Evolutionary conservation across 2,888 invertebrate genomes (phyloP), one percentile per base, ranked within the genome.

Genomic region (Fragum whitleyi): DNA sequence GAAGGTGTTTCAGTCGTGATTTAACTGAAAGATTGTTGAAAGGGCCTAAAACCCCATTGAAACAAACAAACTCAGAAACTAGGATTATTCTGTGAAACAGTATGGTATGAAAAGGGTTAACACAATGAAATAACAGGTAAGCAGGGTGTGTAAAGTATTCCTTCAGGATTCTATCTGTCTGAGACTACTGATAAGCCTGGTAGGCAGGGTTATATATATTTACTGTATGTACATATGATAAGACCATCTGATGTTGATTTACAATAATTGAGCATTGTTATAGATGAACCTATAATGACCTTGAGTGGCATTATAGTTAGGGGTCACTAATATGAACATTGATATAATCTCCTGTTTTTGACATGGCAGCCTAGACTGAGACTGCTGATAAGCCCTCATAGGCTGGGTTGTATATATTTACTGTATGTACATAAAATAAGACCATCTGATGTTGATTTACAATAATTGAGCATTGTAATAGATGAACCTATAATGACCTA

Each of bases 131-230:
- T 26, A 57, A 57, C 26, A 5, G 65, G 65, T 42, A 23, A 62
- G 42, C 65, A 65, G 65, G 65, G 42, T 65, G 65, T 65, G 65
- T 42, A 65, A n/a, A 42, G 9, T 65, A 26, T 42, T 65, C 36
- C 23, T 1, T 2, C 42, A 47, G 65, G n/a, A 65, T 36, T 65
- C 19, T 47, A 42, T 65, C 39, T 65, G 65, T 42, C 65, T 65
- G 42, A 65, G 36, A 42, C 42, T 42, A 23, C 65, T 42, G 65
- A 65, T n/a, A n/a, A n/a, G n/a, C 32, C 23, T 23, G 23, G 26
- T 65, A 42, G 65, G 65, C 42, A 21, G 65, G 21, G 39, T 26
- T 42, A 21, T 65, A 32, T 61, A 23, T n/a, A 65, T 65, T 19
- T 42, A 65, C 21, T 14, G 11, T 57, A 61, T 61, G 65, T 42